Percentiles rank a stretch among this genome's conserved stretches.
phyloP scores from a whole-genome alignment of 2,888 invertebrate genomes.

The Macrostomum cliftonense region DNA sequence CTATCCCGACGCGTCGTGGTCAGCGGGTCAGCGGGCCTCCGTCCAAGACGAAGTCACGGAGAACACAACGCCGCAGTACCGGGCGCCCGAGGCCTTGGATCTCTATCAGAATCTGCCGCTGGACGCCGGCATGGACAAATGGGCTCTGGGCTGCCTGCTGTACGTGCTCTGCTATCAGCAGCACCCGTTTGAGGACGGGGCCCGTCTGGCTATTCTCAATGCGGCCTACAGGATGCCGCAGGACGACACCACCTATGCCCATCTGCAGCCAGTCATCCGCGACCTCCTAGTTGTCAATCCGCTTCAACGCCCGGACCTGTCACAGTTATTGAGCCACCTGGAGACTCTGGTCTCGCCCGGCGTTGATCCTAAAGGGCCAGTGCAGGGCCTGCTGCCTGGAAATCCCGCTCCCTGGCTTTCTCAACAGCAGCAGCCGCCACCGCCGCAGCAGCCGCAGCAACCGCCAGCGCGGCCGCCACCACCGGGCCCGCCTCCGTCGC shows the following conservation, averaged over 20 bases:
- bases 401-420: not conserved
- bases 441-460: too few relatives aligned
- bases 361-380: too few relatives aligned
- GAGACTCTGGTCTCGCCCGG: too few relatives aligned
- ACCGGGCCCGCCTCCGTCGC: not conserved
- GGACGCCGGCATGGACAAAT: slow-evolving; percentile 59
- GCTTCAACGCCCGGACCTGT: too few relatives aligned
- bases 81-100: slow-evolving; percentile 93
- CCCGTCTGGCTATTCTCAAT: slow-evolving; percentile 84
- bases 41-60: slow-evolving; percentile 74
- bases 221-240: slow-evolving; percentile 72
- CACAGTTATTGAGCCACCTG: too few relatives aligned
- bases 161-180: slow-evolving; percentile 74
- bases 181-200: slow-evolving; percentile 84
- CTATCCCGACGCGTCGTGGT: slow-evolving; percentile 71
- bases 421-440: too few relatives aligned
- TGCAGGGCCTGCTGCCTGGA: not conserved
- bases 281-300: too few relatives aligned
- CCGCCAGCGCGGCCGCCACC: slow-evolving; percentile 8
- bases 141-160: slow-evolving; percentile 75
- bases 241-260: slow-evolving; percentile 23
- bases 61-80: slow-evolving; percentile 55
- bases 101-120: slow-evolving; percentile 87
- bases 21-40: slow-evolving; percentile 66
- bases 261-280: too few relatives aligned